Evolutionary conservation across 2,113 vertebrate species (phyloP), one percentile per base, ranked within the genome.

Genomic region (Eolophus roseicapilla): DNA sequence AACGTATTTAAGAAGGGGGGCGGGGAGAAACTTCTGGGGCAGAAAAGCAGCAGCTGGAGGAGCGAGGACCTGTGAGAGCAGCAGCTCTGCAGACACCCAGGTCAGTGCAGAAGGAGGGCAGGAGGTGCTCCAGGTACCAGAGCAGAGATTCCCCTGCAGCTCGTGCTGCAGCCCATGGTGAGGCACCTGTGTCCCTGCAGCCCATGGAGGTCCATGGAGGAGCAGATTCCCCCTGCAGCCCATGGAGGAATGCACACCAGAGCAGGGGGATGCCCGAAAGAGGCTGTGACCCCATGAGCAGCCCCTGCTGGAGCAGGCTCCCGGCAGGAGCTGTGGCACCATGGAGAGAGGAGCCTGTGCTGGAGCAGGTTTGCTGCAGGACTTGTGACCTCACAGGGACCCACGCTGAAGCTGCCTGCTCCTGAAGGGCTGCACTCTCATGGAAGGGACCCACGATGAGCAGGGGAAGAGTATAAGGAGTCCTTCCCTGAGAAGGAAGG

Each of bases 71-170:
- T 3, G 19, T 43, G 19, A 65, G 10, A 52, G 4, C 16, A 82
- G 37, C 4, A 43, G 2, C 13, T 4, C 23, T 65, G 31, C 10
- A 88, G 39, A 37, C n/a, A 27, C 6, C 12, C 15, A 14, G 43
- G 11, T 28, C 14, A 46, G 62, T 50, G 62, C 6, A 50, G 64
- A 15, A 69, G 35, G 21, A 29, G 17, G 39, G 9, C 19, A 63
- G 21, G 15, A 79, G 5, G 8, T 6, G 8, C 13, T 62, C 20
- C 60, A 43, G n/a, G 10, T 0, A 0, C 5, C 0, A 0, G 8
- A 47, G 33, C 7, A 44, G 12, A 35, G 5, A 19, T 53, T 65
- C 17, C 11, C 11, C 17, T 16, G 33, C 17, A 59, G 20, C 17
- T 10, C 0, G 0, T 3, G 8, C 59, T 8, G 65, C 11, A 65